These are phyloP conservation scores for Hypotaenidia okinawae DNA, from an alignment of 2,797 vertebrate genomes.

Conservation along the genomic window DNA sequence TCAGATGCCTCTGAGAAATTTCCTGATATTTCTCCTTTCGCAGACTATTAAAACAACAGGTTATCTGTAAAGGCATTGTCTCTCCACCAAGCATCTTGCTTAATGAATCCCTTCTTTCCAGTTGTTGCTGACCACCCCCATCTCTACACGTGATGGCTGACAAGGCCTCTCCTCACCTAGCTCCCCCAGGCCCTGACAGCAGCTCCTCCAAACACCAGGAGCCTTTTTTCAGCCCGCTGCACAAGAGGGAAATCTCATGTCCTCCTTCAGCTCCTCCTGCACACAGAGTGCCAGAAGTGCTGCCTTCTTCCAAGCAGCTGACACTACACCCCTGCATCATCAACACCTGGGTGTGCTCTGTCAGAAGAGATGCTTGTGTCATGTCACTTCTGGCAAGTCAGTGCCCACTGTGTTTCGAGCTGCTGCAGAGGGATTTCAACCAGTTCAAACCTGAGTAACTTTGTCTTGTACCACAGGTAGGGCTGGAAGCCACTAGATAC, in stretches of 20 bases:
- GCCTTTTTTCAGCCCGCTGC: neutral
- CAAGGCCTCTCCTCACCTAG: neutral
- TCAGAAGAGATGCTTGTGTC: neutral
- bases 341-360: neutral
- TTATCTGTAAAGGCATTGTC: neutral
- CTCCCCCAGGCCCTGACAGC: neutral
- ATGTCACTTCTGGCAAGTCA: neutral
- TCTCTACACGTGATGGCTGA: accelerated
- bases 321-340: neutral
- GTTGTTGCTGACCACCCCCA: neutral
- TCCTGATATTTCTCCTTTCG: neutral
- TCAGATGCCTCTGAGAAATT: neutral
- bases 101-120: neutral
- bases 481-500: neutral
- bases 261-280: neutral
- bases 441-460: neutral
- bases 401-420: neutral
- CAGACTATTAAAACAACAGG: neutral
- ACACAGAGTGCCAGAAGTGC: neutral
- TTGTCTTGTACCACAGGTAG: neutral
- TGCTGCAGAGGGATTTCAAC: neutral
- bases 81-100: neutral
- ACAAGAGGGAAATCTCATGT: accelerated
- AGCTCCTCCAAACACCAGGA: neutral
- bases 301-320: neutral